These are phyloP conservation scores for Gephyroberyx darwinii DNA, from an alignment of 2,797 vertebrate species.

Conservation along the genomic window DNA sequence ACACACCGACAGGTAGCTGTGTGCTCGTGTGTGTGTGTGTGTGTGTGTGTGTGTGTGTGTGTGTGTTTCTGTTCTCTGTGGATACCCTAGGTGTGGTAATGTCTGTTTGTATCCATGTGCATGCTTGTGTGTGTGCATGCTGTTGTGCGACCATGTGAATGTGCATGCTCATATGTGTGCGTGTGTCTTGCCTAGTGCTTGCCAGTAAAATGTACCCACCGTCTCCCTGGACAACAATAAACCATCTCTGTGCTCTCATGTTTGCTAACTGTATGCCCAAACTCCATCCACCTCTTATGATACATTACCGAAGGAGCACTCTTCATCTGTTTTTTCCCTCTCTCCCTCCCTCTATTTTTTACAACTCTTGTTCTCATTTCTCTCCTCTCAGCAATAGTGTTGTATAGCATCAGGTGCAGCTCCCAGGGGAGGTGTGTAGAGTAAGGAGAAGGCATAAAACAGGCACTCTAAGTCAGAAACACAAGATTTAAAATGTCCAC, in stretches of 20 bases:
- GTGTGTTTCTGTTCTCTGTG: conserved; percentile 19
- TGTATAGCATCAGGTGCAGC: conserved; percentile 44
- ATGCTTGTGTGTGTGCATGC: not conserved
- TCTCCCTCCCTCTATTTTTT: not conserved
- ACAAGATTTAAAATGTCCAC: conserved; percentile 35
- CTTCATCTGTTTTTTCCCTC: conserved; percentile 16
- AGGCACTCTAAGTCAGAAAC: conserved; percentile 48
- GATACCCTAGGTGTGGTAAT: conserved; percentile 17
- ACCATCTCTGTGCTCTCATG: conserved; percentile 42
- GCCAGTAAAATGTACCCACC: conserved; percentile 16
- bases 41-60: not conserved
- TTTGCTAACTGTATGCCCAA: conserved; percentile 36
- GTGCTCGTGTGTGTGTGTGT: not conserved
- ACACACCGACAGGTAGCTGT: conserved; percentile 62
- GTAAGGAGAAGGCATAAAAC: conserved; percentile 42
- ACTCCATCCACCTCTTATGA: conserved; percentile 21
- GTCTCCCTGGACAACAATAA: conserved; percentile 20
- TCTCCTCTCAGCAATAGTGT: conserved; percentile 38
- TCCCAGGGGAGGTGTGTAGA: conserved; percentile 49
- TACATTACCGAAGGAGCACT: conserved; percentile 31
- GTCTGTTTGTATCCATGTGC: not conserved
- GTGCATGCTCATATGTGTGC: conserved; percentile 1
- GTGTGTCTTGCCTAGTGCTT: conserved; percentile 13
- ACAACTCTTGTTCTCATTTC: conserved; percentile 19
- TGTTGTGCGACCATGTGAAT: not conserved